Evolutionary conservation across 2,113 vertebrate species (phyloP), one percentile per base, ranked within the genome.

Genomic region (Oreochromis spilurus): DNA sequence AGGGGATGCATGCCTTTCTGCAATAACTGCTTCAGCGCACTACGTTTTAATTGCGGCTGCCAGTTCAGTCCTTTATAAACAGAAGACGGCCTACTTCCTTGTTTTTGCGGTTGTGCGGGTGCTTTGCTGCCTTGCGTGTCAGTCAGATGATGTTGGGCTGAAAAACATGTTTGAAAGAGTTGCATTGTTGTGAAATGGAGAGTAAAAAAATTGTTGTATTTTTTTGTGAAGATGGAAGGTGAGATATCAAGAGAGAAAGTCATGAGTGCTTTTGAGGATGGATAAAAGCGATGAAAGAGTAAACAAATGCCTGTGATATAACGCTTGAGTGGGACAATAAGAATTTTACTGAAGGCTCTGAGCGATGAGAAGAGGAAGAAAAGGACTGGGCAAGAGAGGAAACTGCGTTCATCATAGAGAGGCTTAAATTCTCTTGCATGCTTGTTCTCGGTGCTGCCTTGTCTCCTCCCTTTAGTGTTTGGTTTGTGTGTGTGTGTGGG

Each of bases 381-480:
- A 34, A 70, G 13, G 13, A 70, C 34, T 50, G 57, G 79, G 29
- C 5, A 3, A 78, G 54, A 84, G 53, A 85, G 55, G 55, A 81
- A 77, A 83, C 19, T 53, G 31, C n/a, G 13, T 60, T 86, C n/a
- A 83, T 38, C 53, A 29, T 57, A 82, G 65, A 29, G 80, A 78
- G 70, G 82, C 88, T 91, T 6, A 14, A 52, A 52, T 78, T 87
- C 79, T 92, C 79, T 67, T 3, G 16, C 81, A 65, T 83, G 52
- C 54, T 67, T 19, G 26, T 79, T 72, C 67, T 58, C 19, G 10
- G 31, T 65, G 5, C 75, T 80, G 79, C 85, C 86, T 84, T 83
- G 80, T 91, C 92, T 91, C 93, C 90, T 93, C 91, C 90, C 91
- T 87, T 92, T 52, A 88, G 21, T 57, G 83, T 57, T 85, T 6